Evolutionary conservation across 2,113 vertebrate genomes (phyloP), one percentile per base, ranked within the genome.

Genomic region (Solea solea): DNA sequence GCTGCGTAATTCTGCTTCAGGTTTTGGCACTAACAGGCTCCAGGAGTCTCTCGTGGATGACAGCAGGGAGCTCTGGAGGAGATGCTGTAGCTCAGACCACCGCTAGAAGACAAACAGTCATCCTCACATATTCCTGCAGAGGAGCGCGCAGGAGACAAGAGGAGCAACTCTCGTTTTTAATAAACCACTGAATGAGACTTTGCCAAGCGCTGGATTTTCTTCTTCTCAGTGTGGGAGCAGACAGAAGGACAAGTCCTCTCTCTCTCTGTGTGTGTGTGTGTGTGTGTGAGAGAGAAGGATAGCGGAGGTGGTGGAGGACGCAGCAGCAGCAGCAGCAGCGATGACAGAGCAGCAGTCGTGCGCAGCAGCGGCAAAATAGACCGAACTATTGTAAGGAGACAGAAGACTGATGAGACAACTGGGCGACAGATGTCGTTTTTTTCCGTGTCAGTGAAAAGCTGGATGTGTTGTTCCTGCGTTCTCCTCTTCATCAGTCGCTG

Each of bases 1-100:
- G 42, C 73, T 46, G 76, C 61, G 45, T 27, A 39, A 88, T 72
- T 93, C 93, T 93, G 88, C 89, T 90, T 92, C 91, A 90, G 80
- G 91, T 92, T 93, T 93, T 93, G 88, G 79, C 79, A 41, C 76
- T 40, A 70, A 44, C 91, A 84, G 76, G 51, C 70, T 82, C 54
- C 56, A 57, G 59, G 70, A 81, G 83, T 81, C 74, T 79, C 76
- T 63, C 39, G 78, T 80, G 85, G 88, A 83, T 90, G 91, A 88
- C 85, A 91, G 85, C 69, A 42, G 88, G 66, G 76, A 81, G 74
- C 74, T 80, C 87, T 15, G 80, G 78, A 51, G 84, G 85, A 86
- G 89, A 89, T 89, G 90, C 85, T 90, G 81, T 81, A 80, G 79
- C 86, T 72, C 82, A 52, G 40, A 75, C 82, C 57, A n/a, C 84